These are phyloP conservation scores for Drosophila nebulosa DNA, from an alignment of 1,140 invertebrate species.

Conservation along the genomic window DNA sequence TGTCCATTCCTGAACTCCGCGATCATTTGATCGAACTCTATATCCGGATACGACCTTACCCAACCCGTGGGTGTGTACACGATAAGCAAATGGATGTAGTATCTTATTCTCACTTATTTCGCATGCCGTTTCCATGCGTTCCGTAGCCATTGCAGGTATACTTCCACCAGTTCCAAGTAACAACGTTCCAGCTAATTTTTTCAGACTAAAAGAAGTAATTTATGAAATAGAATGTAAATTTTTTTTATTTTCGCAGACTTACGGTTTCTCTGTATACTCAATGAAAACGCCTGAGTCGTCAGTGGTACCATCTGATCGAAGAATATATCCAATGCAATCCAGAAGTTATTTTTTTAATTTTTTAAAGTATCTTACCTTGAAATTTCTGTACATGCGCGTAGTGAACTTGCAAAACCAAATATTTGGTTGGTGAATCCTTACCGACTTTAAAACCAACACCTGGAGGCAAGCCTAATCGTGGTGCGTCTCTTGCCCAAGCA, in stretches of 20 bases:
- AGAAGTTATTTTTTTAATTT: neutral
- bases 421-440: constrained; percentile 86
- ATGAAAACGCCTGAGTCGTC: constrained; percentile 92
- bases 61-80: constrained; percentile 95
- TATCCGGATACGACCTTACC: constrained; percentile 94
- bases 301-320: constrained; percentile 85
- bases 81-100: constrained; percentile 96
- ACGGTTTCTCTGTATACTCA: constrained; percentile 88
- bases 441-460: constrained; percentile 92
- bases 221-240: neutral
- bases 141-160: constrained; percentile 87
- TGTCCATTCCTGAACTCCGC: constrained; percentile 87
- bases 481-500: constrained; percentile 98
- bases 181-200: constrained; percentile 93
- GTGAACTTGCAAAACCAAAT: constrained; percentile 96
- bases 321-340: neutral
- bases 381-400: constrained; percentile 90
- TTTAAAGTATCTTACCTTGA: constrained; percentile 82
- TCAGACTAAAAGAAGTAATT: constrained; percentile 82
- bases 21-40: constrained; percentile 84
- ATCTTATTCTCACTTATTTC: constrained; percentile 89
- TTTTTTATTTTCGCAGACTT: constrained; percentile 73
- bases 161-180: constrained; percentile 91
- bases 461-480: constrained; percentile 90
- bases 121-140: constrained; percentile 95